phyloP scores from a whole-genome alignment of 2,113 vertebrate species.

The Oostethus manadensis region DNA sequence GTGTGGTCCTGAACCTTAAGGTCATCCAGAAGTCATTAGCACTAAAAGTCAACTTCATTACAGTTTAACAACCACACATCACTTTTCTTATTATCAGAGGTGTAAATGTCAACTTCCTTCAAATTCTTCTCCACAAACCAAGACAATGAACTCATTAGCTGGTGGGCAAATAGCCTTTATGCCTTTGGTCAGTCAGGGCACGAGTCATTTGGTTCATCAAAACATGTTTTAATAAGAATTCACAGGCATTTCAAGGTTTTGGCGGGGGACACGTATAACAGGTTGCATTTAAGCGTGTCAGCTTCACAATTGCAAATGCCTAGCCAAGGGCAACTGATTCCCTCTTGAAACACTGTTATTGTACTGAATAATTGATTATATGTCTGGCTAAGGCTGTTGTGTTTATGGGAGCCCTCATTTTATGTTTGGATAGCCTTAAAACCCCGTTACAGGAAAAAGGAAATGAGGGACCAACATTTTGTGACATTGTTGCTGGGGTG shows the following conservation, averaged over 20 bases:
- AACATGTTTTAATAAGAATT: neutral
- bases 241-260: neutral
- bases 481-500: constrained; percentile 14
- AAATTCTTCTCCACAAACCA: neutral
- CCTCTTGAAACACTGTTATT: constrained; percentile 32
- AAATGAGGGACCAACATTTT: constrained; percentile 62
- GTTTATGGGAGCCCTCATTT: constrained; percentile 65
- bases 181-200: neutral
- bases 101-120: constrained; percentile 26
- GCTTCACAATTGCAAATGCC: constrained; percentile 1
- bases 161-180: constrained; percentile 3
- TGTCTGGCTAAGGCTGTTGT: constrained; percentile 56
- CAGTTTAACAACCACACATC: constrained; percentile 21
- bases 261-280: neutral
- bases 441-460: constrained; percentile 46
- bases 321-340: constrained; percentile 14
- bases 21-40: constrained; percentile 48
- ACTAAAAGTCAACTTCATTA: constrained; percentile 22
- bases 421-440: constrained; percentile 61
- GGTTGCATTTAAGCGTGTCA: neutral
- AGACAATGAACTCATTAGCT: constrained; percentile 1
- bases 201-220: neutral
- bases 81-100: constrained; percentile 28
- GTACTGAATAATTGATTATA: constrained; percentile 40
- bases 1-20: constrained; percentile 37